Evolutionary conservation across 2,113 vertebrate species (phyloP).

Genomic region (Crocuta crocuta): DNA sequence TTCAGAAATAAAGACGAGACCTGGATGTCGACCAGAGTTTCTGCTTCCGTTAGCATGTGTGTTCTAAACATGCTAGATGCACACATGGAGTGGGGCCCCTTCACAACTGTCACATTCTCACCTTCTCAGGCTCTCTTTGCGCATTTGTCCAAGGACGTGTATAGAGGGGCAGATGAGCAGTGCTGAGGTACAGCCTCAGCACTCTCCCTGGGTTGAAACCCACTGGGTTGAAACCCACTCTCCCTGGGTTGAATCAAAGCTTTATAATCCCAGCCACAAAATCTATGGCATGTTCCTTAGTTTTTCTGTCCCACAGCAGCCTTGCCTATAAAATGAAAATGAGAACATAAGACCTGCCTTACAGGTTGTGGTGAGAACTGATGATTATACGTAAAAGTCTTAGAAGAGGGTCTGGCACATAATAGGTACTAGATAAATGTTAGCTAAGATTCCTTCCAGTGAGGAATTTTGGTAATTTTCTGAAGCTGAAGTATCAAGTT

Average conservation of each 20-base stretch:
- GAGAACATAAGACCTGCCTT: background rate
- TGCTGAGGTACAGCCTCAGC: background rate
- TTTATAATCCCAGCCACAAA: background rate
- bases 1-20: constrained; percentile 14
- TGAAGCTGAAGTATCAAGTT: background rate
- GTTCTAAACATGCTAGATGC: background rate
- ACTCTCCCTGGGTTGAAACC: background rate
- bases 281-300: background rate
- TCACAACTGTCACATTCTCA: background rate
- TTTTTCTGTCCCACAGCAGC: background rate
- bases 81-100: background rate
- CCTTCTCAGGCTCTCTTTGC: background rate
- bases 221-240: too few species aligned
- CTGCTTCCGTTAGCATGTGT: background rate
- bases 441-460: background rate
- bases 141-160: background rate
- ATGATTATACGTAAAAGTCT: background rate
- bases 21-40: background rate
- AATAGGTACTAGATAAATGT: background rate
- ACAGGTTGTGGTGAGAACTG: background rate
- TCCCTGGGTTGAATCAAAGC: background rate
- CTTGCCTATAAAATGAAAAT: background rate
- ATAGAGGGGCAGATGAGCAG: background rate
- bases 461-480: background rate
- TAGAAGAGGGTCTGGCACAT: background rate